phyloP scores from a whole-genome alignment of 2,797 vertebrate species.

The Iguana delicatissima region DNA sequence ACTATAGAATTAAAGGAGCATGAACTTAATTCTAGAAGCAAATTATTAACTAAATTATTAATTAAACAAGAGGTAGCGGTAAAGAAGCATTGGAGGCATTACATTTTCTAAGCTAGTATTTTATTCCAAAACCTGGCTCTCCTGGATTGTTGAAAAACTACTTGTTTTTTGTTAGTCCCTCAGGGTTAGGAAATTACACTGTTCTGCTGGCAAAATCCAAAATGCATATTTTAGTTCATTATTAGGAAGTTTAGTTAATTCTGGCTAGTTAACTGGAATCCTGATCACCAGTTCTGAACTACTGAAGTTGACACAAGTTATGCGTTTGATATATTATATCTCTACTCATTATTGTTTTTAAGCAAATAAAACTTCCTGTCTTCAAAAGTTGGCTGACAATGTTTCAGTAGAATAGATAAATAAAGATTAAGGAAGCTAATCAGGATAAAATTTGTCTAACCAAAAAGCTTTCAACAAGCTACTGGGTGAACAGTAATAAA shows the following conservation, averaged over 20 bases:
- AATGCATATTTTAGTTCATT: too few relatives aligned
- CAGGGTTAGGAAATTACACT: too few relatives aligned
- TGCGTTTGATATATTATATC: not conserved
- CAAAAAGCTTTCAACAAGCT: constrained; percentile 69
- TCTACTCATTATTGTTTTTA: constrained; percentile 41
- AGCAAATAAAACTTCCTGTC: constrained; percentile 58
- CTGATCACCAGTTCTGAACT: not conserved
- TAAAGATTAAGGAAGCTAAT: constrained; percentile 68
- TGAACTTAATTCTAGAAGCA: too few relatives aligned
- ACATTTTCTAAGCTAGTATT: too few relatives aligned
- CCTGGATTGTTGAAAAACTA: too few relatives aligned
- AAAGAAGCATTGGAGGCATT: too few relatives aligned
- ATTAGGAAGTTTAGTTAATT: not conserved
- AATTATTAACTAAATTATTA: too few relatives aligned
- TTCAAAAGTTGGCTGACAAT: constrained; percentile 55
- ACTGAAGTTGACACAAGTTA: not conserved
- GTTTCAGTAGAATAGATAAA: constrained; percentile 64
- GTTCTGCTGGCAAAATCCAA: too few relatives aligned
- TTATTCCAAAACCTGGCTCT: too few relatives aligned
- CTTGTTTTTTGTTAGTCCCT: too few relatives aligned
- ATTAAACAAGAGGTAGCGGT: too few relatives aligned
- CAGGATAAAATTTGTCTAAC: constrained; percentile 58
- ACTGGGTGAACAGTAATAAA: constrained; percentile 55
- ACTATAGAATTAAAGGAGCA: too few relatives aligned
- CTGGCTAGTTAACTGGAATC: constrained; percentile 25